Conservation (phyloP, 2,113 vertebrate species). For the Monarcha castaneiventris region DNA sequence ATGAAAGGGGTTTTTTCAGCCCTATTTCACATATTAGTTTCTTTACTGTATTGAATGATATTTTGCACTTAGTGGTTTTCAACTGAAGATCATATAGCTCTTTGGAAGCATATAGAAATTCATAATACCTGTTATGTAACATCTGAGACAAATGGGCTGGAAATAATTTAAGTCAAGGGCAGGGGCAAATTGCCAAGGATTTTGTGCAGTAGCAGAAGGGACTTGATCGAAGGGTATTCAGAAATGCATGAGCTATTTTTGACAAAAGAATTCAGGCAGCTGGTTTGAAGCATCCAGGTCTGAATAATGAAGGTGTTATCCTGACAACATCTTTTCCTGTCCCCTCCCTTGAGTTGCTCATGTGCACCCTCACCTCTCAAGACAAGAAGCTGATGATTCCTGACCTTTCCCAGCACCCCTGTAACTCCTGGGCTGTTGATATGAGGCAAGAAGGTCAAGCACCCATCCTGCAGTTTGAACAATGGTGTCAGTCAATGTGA, state of each 20-base stretch:
- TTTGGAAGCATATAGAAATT: not conserved
- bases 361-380: not conserved
- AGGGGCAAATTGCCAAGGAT: not conserved
- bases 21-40: not conserved
- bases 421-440: not conserved
- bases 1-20: not conserved
- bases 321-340: not conserved
- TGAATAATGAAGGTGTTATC: not conserved
- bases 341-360: not conserved
- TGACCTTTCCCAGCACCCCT: not conserved
- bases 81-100: not conserved
- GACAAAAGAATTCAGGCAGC: not conserved
- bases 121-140: not conserved
- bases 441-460: not conserved
- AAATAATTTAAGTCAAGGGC: not conserved
- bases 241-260: not conserved
- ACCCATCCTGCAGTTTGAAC: not conserved
- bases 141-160: not conserved
- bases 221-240: not conserved
- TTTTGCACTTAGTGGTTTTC: not conserved
- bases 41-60: not conserved
- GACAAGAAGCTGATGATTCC: not conserved
- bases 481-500: not conserved
- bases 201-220: not conserved
- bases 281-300: not conserved